Evolutionary conservation across 2,888 invertebrate species (phyloP).

Genomic region (Petrophora chlorosata): DNA sequence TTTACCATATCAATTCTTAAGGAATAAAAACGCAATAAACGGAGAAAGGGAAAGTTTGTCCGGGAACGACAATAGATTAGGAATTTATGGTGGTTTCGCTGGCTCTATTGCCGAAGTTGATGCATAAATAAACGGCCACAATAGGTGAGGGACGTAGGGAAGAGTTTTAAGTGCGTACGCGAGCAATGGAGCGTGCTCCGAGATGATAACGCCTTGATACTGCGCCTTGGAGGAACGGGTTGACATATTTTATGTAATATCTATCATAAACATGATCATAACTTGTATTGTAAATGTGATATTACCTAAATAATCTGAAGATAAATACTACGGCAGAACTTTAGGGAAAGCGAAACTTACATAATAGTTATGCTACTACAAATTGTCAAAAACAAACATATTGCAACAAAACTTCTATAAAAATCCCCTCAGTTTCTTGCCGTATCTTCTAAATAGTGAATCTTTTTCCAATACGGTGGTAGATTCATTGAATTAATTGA

Average conservation of each 20-base stretch:
- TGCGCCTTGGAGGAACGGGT: neutral
- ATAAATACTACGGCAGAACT: no score
- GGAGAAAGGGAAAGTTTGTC: conserved; percentile 42
- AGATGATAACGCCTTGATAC: conserved; percentile 13
- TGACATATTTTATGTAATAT: neutral
- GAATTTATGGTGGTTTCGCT: conserved; percentile 55
- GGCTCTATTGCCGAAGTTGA: conserved; percentile 78
- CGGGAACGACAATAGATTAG: conserved; percentile 52
- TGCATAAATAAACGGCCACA: conserved; percentile 80
- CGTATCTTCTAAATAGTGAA: no score
- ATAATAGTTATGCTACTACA: no score
- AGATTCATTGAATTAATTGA: no score
- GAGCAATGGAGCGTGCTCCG: conserved; percentile 16
- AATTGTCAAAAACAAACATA: no score
- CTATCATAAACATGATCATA: no score
- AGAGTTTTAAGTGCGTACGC: conserved; percentile 24
- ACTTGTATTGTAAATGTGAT: no score
- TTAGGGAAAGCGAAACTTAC: no score
- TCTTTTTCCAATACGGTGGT: no score
- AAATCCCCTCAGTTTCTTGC: no score
- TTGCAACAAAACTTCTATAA: no score
- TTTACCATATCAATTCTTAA: conserved; percentile 63
- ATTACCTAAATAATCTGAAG: no score
- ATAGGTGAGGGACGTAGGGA: conserved; percentile 53
- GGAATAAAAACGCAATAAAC: conserved; percentile 54